A percentile compares a stretch with the other conserved stretches of the same genome.
These are phyloP conservation scores for Psammodynastes pulverulentus DNA, from an alignment of 2,113 vertebrate genomes.

Conservation along the genomic window DNA sequence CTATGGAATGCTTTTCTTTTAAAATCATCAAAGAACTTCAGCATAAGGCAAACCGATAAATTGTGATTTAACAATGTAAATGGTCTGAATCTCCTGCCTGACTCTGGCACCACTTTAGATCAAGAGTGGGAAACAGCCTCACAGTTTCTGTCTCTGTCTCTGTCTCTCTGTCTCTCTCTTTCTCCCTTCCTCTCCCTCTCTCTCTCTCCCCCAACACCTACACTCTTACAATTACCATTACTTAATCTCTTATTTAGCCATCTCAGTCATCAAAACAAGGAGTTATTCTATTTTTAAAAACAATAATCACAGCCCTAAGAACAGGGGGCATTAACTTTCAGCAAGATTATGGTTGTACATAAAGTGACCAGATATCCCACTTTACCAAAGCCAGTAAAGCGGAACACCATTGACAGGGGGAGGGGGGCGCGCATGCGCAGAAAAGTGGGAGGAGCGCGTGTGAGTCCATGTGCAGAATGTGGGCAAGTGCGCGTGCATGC, in stretches of 20 bases:
- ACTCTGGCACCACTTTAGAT: not conserved
- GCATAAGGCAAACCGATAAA: not conserved
- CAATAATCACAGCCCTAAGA: not conserved
- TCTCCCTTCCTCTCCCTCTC: too few species aligned
- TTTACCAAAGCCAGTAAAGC: too few species aligned
- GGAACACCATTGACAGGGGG: too few species aligned
- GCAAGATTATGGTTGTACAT: not conserved
- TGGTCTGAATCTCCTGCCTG: not conserved
- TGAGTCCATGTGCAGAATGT: too few species aligned
- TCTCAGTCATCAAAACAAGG: not conserved
- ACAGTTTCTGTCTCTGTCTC: not conserved
- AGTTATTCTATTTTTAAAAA: not conserved
- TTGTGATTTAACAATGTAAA: not conserved
- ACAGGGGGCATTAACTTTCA: not conserved
- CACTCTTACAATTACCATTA: not conserved
- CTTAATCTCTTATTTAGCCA: not conserved
- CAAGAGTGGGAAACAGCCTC: not conserved
- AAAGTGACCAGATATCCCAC: too few species aligned
- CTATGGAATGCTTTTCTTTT: not conserved
- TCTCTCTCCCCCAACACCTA: not conserved
- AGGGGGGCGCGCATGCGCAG: too few species aligned
- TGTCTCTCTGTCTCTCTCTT: too few species aligned
- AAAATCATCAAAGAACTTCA: not conserved
- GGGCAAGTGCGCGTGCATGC: too few species aligned
- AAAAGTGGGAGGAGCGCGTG: too few species aligned